Evolutionary conservation across 2,113 vertebrate species (phyloP).

Genomic region (Corvus cornix): DNA sequence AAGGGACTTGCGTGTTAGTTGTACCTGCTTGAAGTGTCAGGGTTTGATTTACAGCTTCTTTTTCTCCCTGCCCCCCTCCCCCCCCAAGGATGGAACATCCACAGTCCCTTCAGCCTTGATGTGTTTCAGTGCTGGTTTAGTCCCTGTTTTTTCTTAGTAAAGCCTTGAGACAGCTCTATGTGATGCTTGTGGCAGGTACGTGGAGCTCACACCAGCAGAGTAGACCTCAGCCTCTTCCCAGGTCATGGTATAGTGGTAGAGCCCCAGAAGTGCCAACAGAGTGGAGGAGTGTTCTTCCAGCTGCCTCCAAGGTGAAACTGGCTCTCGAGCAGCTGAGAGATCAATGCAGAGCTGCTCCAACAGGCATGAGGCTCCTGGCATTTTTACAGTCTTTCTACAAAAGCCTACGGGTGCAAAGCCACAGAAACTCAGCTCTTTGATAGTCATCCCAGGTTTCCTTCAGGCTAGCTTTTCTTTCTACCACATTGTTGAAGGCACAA

Average conservation of each 20-base stretch:
- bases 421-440: background rate
- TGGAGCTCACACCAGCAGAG: background rate
- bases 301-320: background rate
- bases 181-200: background rate
- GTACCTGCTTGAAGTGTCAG: background rate
- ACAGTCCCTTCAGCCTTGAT: background rate
- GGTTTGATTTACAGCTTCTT: background rate
- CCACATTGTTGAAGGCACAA: background rate
- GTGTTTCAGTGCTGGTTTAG: background rate
- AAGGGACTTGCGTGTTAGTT: accelerated
- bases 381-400: background rate
- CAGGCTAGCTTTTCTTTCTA: background rate
- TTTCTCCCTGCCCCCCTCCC: accelerated
- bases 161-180: background rate
- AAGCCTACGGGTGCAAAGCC: accelerated
- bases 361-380: accelerated
- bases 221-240: background rate
- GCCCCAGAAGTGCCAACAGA: background rate
- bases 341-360: background rate
- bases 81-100: background rate
- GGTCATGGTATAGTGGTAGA: background rate
- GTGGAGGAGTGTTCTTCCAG: background rate
- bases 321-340: background rate
- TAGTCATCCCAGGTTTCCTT: background rate
- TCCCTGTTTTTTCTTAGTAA: background rate